Evolutionary conservation across 2,888 invertebrate genomes (phyloP).

Genomic region (Drosophila parthenogenetica): DNA sequence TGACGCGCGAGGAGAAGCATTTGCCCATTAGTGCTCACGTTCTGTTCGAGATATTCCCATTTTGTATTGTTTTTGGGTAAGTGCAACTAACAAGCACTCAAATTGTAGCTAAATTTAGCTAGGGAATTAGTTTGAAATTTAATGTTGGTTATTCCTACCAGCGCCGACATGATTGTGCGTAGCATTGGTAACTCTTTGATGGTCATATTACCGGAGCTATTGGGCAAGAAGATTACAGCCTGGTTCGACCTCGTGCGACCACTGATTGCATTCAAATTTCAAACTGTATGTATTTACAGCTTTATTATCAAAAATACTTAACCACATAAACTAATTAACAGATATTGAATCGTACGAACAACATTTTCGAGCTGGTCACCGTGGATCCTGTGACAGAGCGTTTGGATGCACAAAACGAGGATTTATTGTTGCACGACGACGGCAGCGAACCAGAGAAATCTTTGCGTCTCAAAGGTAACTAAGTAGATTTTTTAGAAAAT

Average conservation of each 20-base stretch:
- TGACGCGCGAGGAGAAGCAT: slow-evolving; percentile 95
- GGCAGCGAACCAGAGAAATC: slow-evolving; percentile 90
- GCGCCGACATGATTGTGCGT: slow-evolving; percentile 94
- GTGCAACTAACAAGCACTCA: slow-evolving; percentile 58
- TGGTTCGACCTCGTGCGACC: slow-evolving; percentile 97
- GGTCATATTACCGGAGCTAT: slow-evolving; percentile 94
- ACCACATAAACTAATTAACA: slow-evolving; percentile 81
- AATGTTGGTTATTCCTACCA: too few species aligned
- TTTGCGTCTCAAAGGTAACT: slow-evolving; percentile 91
- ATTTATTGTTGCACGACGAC: slow-evolving; percentile 86
- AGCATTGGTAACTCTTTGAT: slow-evolving; percentile 96
- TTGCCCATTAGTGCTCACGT: slow-evolving; percentile 95
- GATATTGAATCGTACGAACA: slow-evolving; percentile 98
- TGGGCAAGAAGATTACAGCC: slow-evolving; percentile 95
- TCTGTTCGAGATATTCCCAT: slow-evolving; percentile 98
- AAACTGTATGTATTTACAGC: slow-evolving; percentile 89
- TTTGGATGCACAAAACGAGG: slow-evolving; percentile 86
- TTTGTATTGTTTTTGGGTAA: slow-evolving; percentile 98
- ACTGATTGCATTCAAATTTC: slow-evolving; percentile 96
- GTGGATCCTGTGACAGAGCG: slow-evolving; percentile 93
- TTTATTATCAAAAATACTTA: background rate
- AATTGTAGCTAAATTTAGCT: background rate
- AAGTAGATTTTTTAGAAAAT: background rate
- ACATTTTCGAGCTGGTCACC: slow-evolving; percentile 97
- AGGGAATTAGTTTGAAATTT: too few species aligned